Base-by-base conservation (phyloP, 2,113 vertebrate genomes). In the Melanostigma gelatinosum region DNA sequence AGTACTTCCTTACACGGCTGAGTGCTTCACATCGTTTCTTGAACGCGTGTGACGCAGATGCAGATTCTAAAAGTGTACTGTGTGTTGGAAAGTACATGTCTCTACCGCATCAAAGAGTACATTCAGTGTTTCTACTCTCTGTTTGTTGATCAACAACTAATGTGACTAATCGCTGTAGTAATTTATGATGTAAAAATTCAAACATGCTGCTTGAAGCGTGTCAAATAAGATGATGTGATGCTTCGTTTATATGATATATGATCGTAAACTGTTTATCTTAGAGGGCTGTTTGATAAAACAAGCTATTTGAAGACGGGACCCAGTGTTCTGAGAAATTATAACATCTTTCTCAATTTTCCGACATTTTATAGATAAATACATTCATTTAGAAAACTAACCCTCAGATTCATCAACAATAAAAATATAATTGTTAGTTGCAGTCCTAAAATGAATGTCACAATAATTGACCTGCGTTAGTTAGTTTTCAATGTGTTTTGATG, bases 1-100 rank as follows among this genome's bases (percentile, higher is more conserved):
- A 48, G 63, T 70, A 32, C 79, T 85, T 90, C 74, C 75, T 84
- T 34, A 46, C 10, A 6, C 2, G 54, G n/a, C 67, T 20, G 50
- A 84, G 20, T 74, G 75, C 80, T 81, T 88, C 63, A 68, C 71
- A 50, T 54, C 38, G 40, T 79, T 85, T 79, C 44, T 61, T 75
- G 12, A 58, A 52, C 18, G 40, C 72, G n/a, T 52, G 29, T 29
- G 29, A 67, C 20, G 57, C 42, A 69, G 40, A 60, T 11, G 15
- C 58, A 62, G 18, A 54, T 76, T 67, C 27, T 67, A 22, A 72
- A 77, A 72, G 72, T 29, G 2, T 7, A 58, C 55, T 29, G 24
- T 42, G 12, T 13, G 36, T 64, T 42, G 38, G 34, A 22, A 68
- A 50, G 65, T 67, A 36, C 52, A 55, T 67, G 36, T 66, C 60